Evolutionary conservation across 2,113 vertebrate species (phyloP).

Genomic region (Hippolais icterina): DNA sequence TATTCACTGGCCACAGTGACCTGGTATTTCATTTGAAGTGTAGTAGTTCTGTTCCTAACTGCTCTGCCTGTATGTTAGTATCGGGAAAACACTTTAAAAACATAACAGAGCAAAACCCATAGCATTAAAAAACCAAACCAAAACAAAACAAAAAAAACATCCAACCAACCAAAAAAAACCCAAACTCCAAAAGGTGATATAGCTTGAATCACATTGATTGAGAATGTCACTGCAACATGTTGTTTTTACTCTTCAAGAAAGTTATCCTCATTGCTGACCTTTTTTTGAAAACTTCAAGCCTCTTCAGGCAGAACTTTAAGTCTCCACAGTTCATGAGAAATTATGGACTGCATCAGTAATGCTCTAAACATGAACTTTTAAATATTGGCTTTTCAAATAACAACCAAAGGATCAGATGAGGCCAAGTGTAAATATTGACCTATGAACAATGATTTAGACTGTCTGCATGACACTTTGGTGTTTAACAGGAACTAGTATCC

Average conservation of each 20-base stretch:
- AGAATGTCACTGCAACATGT: not conserved
- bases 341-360: not conserved
- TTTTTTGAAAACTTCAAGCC: not conserved
- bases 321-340: not conserved
- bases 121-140: not conserved
- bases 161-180: no score
- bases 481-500: not conserved
- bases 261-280: not conserved
- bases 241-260: not conserved
- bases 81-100: not conserved
- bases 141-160: not conserved
- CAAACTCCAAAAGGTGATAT: not conserved
- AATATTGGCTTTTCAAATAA: slow-evolving; percentile 7
- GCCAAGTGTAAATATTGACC: slow-evolving; percentile 1
- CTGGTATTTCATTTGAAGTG: not conserved
- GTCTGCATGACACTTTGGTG: not conserved
- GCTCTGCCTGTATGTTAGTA: not conserved
- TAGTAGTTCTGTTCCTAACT: not conserved
- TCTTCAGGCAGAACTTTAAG: not conserved
- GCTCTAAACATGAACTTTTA: not conserved
- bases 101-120: not conserved
- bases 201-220: not conserved
- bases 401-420: not conserved
- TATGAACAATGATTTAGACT: not conserved
- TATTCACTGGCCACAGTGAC: not conserved